Evolutionary conservation across 1,140 invertebrate genomes (phyloP), one percentile per base, ranked within the genome.

Genomic region (Diabrotica virgifera): DNA sequence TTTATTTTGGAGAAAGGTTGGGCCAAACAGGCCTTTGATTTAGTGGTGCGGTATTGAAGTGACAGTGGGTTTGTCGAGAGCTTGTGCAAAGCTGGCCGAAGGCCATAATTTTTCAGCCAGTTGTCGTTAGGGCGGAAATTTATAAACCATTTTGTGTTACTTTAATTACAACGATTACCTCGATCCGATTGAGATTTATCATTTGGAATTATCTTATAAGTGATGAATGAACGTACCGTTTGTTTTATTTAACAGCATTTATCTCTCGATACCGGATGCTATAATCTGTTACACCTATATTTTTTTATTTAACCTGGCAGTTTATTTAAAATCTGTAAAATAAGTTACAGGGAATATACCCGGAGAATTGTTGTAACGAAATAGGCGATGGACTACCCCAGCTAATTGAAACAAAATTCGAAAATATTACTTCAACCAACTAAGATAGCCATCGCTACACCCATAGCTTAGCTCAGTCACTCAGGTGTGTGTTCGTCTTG

Each of bases 21-120:
- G 64, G 58, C 66, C 65, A 66, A 63, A 65, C 72, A 70, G 66
- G 63, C 65, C 67, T 73, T 74, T 74, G 73, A 74, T 74, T 74
- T 74, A 74, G 71, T 74, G 65, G 71, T 72, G 70, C 64, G 73
- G 73, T 71, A 74, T 74, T 74, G 71, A 74, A 74, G 71, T 74
- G 73, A 74, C 73, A 72, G 73, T 72, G 71, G 73, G 73, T 68
- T 74, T 73, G 71, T 70, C 68, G 68, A 69, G 61, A 62, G 60
- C 59, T 66, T 57, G 63, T 63, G 64, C 62, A 66, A 64, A 67
- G 67, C 71, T 67, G 38, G 67, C 70, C 70, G 58, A 63, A 53
- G 69, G 72, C 70, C 56, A 71, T 72, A 72, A 74, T 69, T 74
- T 74, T 71, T 70, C 66, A 70, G 67, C 62, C 58, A n/a, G 46